These are phyloP conservation scores for Sarcophaga subvicina DNA, from an alignment of 2,888 invertebrate genomes.

Conservation along the genomic window DNA sequence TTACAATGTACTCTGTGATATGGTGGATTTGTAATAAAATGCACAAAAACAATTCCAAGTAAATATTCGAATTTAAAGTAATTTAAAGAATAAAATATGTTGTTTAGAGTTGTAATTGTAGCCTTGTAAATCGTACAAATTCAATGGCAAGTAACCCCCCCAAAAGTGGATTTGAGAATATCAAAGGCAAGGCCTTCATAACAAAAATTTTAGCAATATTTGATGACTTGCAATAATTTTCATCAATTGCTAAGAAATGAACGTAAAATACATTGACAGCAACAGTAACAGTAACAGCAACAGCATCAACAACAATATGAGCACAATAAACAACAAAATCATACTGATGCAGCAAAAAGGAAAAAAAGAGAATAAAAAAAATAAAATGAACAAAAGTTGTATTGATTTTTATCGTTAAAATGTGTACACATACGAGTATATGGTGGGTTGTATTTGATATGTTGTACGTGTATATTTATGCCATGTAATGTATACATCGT, in stretches of 20 bases:
- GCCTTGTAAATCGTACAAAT: slow-evolving; percentile 74
- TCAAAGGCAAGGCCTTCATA: slow-evolving; percentile 73
- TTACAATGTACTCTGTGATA: slow-evolving; percentile 43
- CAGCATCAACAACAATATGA: slow-evolving; percentile 54
- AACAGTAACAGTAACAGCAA: slow-evolving; percentile 47
- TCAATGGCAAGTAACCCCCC: slow-evolving; percentile 78
- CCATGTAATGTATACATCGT: slow-evolving; percentile 35
- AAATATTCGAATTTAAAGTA: not conserved
- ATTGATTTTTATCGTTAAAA: not conserved
- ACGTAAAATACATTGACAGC: slow-evolving; percentile 28
- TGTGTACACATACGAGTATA: not conserved
- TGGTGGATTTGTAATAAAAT: slow-evolving; percentile 16
- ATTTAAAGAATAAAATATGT: not conserved
- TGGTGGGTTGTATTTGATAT: not conserved
- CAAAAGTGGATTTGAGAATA: slow-evolving; percentile 64
- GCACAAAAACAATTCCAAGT: slow-evolving; percentile 70
- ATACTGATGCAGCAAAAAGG: slow-evolving; percentile 65
- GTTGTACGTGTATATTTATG: slow-evolving; percentile 25
- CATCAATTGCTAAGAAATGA: slow-evolving; percentile 70
- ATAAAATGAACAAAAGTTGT: not conserved
- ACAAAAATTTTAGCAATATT: slow-evolving; percentile 68
- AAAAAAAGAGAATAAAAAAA: not conserved
- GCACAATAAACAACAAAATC: slow-evolving; percentile 59
- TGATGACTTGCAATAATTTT: slow-evolving; percentile 79
- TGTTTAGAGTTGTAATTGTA: slow-evolving; percentile 39